These are phyloP conservation scores for Nothobranchius furzeri DNA, from an alignment of 2,113 vertebrate species.

Conservation along the genomic window DNA sequence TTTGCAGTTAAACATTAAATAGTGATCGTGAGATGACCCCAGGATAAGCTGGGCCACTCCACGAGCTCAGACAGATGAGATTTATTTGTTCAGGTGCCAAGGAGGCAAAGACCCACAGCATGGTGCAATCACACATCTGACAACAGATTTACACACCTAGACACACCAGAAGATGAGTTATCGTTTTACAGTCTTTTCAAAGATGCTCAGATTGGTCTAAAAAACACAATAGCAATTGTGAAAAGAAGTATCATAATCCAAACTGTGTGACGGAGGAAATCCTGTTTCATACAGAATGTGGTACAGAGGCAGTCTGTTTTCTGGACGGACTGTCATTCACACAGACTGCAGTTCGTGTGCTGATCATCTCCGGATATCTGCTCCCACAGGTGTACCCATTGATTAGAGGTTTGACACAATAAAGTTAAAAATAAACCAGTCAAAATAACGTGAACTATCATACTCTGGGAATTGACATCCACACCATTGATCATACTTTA, in stretches of 20 bases:
- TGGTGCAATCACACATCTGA: slow-evolving; percentile 25
- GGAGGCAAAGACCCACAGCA: slow-evolving; percentile 1
- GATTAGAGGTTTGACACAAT: no score
- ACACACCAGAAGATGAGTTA: slow-evolving; percentile 25
- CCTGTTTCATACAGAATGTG: no score
- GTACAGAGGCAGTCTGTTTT: no score
- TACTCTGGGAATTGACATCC: no score
- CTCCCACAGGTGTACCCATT: no score
- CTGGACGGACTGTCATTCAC: no score
- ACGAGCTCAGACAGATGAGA: slow-evolving; percentile 32
- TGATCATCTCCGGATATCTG: no score
- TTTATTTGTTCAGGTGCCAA: slow-evolving; percentile 36
- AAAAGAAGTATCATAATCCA: neutral
- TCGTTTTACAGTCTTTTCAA: slow-evolving; percentile 34
- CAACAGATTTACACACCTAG: slow-evolving; percentile 38
- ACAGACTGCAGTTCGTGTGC: no score
- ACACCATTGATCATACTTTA: no score
- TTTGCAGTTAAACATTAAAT: slow-evolving; percentile 56
- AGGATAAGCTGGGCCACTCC: slow-evolving; percentile 1
- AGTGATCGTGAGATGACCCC: slow-evolving; percentile 65
- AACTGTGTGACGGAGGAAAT: neutral
- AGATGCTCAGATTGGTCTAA: slow-evolving; percentile 4
- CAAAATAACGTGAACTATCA: no score
- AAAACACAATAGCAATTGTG: neutral
- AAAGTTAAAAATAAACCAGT: no score